Evolutionary conservation across 2,888 invertebrate species (phyloP).

Genomic region (Erynnis tages): DNA sequence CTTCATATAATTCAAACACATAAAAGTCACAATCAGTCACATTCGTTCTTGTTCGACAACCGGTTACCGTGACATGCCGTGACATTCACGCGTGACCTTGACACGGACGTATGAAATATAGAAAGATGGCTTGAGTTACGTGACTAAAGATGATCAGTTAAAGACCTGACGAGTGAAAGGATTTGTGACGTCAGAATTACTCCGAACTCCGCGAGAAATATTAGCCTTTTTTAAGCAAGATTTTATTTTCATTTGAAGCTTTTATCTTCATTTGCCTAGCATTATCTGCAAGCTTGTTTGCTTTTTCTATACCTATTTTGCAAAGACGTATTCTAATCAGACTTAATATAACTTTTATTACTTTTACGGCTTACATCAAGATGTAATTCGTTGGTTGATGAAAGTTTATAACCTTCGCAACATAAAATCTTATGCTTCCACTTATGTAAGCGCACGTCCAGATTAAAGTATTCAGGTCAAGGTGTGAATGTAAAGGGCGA

Average conservation of each 20-base stretch:
- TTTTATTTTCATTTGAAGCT: no score
- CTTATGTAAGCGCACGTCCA: background rate
- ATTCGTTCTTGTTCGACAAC: conserved; percentile 9
- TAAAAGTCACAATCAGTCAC: background rate
- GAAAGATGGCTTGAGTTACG: conserved; percentile 17
- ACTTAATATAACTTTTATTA: no score
- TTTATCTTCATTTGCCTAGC: no score
- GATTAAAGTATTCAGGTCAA: background rate
- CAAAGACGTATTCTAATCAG: no score
- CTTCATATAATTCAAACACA: background rate
- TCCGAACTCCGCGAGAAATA: no score
- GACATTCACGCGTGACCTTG: conserved; percentile 23
- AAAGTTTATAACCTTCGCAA: background rate
- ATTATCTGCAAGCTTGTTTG: no score
- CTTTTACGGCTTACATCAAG: no score
- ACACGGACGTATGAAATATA: conserved; percentile 14
- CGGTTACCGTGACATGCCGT: conserved; percentile 24
- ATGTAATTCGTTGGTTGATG: no score
- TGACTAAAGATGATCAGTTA: conserved; percentile 9
- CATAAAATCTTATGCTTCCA: background rate
- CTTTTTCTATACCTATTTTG: no score
- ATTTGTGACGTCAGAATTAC: conserved; percentile 1
- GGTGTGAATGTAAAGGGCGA: background rate
- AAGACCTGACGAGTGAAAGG: conserved; percentile 20
- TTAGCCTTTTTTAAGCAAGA: no score